Base-by-base conservation (phyloP, 2,888 invertebrate species). In the Suillia variegata region DNA sequence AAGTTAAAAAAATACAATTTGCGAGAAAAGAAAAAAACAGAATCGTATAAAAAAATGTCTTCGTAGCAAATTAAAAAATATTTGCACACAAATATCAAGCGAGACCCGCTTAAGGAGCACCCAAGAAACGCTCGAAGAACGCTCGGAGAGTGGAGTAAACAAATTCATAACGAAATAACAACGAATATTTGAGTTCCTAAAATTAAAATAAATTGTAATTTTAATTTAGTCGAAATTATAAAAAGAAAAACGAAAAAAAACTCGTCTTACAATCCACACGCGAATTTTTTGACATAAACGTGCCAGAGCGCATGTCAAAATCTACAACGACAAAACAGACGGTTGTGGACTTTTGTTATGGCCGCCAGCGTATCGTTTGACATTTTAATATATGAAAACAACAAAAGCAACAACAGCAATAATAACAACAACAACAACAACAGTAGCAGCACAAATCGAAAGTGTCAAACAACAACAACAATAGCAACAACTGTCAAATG, bases 401-500 rank as follows among this genome's bases (percentile, higher is more conserved):
- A 45, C 45, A 20, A 38, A 13, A 61, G 12, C 17, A 57, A 24
- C 42, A 60, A 52, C 38, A 22, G 13, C 50, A 45, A 47, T 31
- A 51, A 64, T 24, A 18, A 33, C 47, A 45, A 61, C 13, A 31
- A 59, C 12, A 54, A 21, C 4, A 34, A 38, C 49, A 56, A 51
- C 26, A 57, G 49, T 2, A n/a, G n/a, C n/a, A n/a, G n/a, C n/a
- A n/a, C n/a, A n/a, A n/a, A 33, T 20, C 38, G 34, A 51, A 21
- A 31, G 13, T 52, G 38, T 26, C 26, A 26, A 26, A 10, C 56
- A 59, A 58, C 24, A 52, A 45, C 47, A 54, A 52, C 18, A 38
- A 24, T 31, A 62, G 55, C 56, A 64, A 66, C 62, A 62, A n/a
- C 18, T 21, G 26, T 49, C 20, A 61, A 61, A 58, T 58, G 57